A percentile compares a stretch with the other conserved stretches of the same genome.
These are phyloP conservation scores for Leucosticte australis DNA, from an alignment of 2,113 vertebrate genomes.

Conservation along the genomic window DNA sequence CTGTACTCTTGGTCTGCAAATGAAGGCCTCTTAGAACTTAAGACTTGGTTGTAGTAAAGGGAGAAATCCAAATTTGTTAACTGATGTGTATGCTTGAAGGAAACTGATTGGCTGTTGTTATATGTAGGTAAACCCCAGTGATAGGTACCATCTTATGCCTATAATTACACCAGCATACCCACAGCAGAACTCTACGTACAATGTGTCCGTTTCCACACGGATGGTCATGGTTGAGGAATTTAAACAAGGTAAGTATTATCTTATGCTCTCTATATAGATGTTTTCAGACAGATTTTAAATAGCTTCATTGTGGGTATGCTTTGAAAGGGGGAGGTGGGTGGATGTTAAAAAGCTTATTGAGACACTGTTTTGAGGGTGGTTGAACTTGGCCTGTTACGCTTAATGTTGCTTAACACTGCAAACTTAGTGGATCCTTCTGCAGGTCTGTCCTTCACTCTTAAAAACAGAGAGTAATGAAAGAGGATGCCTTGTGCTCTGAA, in stretches of 20 bases:
- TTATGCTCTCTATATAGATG: constrained; percentile 60
- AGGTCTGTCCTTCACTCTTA: neutral
- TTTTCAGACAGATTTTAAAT: constrained; percentile 9
- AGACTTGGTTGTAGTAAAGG: constrained; percentile 63
- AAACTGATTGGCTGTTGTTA: constrained; percentile 85
- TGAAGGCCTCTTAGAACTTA: constrained; percentile 1
- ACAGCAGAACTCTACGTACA: constrained; percentile 93
- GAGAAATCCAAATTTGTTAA: constrained; percentile 74
- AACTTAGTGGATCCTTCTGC: neutral
- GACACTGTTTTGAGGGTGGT: neutral
- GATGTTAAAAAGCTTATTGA: neutral
- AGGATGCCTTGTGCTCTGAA: neutral
- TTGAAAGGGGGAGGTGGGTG: neutral
- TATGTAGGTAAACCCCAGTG: constrained; percentile 87
- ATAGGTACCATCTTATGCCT: constrained; percentile 93
- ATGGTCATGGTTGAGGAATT: constrained; percentile 92
- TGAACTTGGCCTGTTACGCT: neutral
- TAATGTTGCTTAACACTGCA: neutral
- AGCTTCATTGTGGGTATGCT: neutral
- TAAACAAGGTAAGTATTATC: constrained; percentile 84
- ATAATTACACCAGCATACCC: constrained; percentile 95
- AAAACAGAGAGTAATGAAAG: neutral
- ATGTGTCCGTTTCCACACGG: constrained; percentile 89
- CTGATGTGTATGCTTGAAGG: constrained; percentile 76
- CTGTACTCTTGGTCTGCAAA: neutral